Evolutionary conservation across 1,140 invertebrate species (phyloP).

Genomic region (Magallana gigas): DNA sequence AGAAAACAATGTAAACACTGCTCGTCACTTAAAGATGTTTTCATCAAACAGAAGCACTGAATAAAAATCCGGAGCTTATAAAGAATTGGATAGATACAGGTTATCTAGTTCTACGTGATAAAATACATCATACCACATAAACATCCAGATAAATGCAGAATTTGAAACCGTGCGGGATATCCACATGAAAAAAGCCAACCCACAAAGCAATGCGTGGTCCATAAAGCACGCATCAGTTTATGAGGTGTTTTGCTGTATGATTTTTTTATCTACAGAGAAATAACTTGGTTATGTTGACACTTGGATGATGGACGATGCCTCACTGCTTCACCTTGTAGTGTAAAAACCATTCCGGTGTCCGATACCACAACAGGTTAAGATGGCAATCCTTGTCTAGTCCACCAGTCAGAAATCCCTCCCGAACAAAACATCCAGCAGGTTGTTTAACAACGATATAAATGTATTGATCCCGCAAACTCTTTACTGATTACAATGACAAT

Average conservation of each 20-base stretch:
- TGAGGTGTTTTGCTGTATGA: not conserved
- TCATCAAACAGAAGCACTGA: too few species aligned
- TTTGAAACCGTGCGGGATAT: not conserved
- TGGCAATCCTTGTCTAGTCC: not conserved
- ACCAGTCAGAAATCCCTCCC: not conserved
- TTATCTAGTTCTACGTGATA: not conserved
- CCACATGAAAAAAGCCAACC: not conserved
- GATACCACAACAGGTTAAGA: not conserved
- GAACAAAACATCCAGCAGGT: not conserved
- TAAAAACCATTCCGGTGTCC: constrained; percentile 14
- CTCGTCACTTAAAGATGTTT: too few species aligned
- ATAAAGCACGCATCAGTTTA: not conserved
- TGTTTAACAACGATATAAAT: not conserved
- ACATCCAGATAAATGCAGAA: not conserved
- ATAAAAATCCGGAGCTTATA: too few species aligned
- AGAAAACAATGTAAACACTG: not conserved
- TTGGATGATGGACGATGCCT: not conserved
- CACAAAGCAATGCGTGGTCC: not conserved
- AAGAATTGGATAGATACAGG: too few species aligned
- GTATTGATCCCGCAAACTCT: not conserved
- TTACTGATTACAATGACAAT: not conserved
- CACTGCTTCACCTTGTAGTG: constrained; percentile 1
- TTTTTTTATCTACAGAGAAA: constrained; percentile 21
- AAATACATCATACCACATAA: not conserved
- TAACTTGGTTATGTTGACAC: not conserved